phyloP scores from a whole-genome alignment of 2,888 invertebrate species.

The Dendrolimus houi region DNA sequence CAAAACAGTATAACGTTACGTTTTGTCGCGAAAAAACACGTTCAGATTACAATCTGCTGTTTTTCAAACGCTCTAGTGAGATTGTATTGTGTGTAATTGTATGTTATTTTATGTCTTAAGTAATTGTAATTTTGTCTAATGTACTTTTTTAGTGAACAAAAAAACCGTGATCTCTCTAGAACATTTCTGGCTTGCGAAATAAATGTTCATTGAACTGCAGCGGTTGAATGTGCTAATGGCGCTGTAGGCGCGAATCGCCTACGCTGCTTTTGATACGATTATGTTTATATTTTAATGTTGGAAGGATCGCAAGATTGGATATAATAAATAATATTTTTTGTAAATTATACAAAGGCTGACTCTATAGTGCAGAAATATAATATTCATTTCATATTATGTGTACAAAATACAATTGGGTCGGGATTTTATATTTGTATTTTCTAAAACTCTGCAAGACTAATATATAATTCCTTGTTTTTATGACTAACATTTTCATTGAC shows the following conservation, averaged over 20 bases:
- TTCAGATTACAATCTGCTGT: constrained; percentile 26
- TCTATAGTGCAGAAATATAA: no score
- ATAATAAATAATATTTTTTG: no score
- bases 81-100: constrained; percentile 11
- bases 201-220: constrained; percentile 37
- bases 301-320: no score
- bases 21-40: constrained; percentile 19
- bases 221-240: constrained; percentile 40
- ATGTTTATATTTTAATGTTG: no score
- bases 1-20: constrained; percentile 14
- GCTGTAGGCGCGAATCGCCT: constrained; percentile 38
- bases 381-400: no score
- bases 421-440: no score
- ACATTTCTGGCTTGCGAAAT: constrained; percentile 25
- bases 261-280: constrained; percentile 13
- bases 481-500: no score
- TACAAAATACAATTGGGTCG: no score
- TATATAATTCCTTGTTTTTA: no score
- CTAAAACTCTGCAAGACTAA: no score
- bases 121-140: constrained; percentile 3
- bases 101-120: constrained; percentile 13
- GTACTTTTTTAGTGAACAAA: not conserved
- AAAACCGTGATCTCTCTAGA: constrained; percentile 9
- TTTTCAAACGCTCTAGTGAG: constrained; percentile 13
- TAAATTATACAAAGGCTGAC: no score